Evolutionary conservation across 2,888 invertebrate species (phyloP), one percentile per base, ranked within the genome.

Genomic region (Panzeria rudis): DNA sequence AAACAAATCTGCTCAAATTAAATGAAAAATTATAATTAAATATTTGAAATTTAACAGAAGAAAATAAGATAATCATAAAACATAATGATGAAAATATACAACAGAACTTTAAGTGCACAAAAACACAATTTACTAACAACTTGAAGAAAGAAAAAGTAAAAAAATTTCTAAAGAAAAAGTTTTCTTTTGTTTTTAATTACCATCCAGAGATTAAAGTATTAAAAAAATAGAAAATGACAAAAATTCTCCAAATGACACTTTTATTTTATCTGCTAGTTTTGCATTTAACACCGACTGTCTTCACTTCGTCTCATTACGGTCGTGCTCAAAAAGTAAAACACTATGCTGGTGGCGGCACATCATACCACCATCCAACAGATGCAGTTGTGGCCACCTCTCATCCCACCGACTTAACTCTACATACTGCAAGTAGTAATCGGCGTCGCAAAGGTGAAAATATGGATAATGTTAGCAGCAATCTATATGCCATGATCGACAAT

Each of bases 401-500:
- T 76, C 81, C 85, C 73, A 86, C 83, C 85, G 84, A 86, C 56
- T 56, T 69, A 52, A 20, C 29, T 38, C 15, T 75, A 38, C 52
- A 72, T n/a, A 20, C 68, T 0, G 32, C 54, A 3, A 62, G 52
- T 29, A 62, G 52, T 29, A 54, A 52, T 8, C 75, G 84, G 23
- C 84, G 76, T 25, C 64, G 81, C 44, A 79, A 86, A 23, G 75
- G 77, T 15, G 76, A 87, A 47, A 80, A 76, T 29, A 25, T 83
- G 47, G 81, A 86, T 71, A 86, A 68, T 73, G 86, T 82, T 54
- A 87, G 88, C 81, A 91, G 91, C 54, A 91, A 90, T 72, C 90
- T 91, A 0, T 91, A 89, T 78, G 87, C 91, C 54, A 86, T 91
- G 32, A 90, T 90, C 17, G 91, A 91, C 20, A 91, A 89, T 41